Evolutionary conservation across 2,113 vertebrate species (phyloP).

Genomic region (Callaeas wilsoni): DNA sequence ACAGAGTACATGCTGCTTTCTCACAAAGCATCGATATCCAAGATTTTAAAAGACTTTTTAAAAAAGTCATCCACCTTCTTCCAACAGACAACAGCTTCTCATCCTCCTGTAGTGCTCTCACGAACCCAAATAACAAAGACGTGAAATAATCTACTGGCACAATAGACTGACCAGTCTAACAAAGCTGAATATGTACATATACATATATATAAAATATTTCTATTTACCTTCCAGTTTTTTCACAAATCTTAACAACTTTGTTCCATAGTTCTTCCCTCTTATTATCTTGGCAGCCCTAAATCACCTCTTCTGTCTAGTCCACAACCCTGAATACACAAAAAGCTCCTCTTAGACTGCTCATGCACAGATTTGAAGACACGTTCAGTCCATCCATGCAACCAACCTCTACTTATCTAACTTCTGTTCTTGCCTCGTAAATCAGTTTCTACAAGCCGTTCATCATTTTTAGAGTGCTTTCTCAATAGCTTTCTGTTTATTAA

Average conservation of each 20-base stretch:
- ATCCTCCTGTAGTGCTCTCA: not conserved
- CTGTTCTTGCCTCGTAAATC: slow-evolving; percentile 33
- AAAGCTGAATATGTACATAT: not conserved
- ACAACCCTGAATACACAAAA: not conserved
- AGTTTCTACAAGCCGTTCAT: not conserved
- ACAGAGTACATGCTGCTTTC: not conserved
- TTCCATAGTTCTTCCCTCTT: not conserved
- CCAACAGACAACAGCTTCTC: not conserved
- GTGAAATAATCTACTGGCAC: not conserved
- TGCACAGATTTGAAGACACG: not conserved
- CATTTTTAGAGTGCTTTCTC: slow-evolving; percentile 20
- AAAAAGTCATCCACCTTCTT: not conserved
- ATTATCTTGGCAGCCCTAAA: not conserved
- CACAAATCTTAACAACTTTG: not conserved
- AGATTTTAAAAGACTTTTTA: not conserved
- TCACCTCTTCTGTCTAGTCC: not conserved
- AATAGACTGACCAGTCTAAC: not conserved
- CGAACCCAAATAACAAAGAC: not conserved
- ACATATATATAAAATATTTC: not conserved
- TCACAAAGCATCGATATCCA: not conserved
- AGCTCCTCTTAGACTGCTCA: not conserved
- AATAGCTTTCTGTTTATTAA: slow-evolving; percentile 28
- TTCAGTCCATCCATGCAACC: not conserved
- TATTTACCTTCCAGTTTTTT: not conserved
- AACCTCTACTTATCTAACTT: not conserved